phyloP scores from a whole-genome alignment of 2,797 vertebrate species.

The Enteromius trimaculatus region DNA sequence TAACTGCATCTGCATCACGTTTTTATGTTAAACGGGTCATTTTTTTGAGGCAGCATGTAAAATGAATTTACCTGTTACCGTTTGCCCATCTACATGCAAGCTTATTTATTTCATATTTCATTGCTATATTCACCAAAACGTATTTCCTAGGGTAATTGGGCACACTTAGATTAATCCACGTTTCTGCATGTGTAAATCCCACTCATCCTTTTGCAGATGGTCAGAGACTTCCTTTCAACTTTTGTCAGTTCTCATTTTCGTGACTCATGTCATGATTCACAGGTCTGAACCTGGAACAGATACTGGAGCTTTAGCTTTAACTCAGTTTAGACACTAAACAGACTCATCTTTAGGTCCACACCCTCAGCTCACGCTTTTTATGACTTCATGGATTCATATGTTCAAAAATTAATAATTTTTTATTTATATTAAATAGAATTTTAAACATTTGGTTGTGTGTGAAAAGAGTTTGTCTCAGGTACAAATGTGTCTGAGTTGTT shows the following conservation, averaged over 20 bases:
- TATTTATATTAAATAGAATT: not conserved
- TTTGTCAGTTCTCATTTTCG: not conserved
- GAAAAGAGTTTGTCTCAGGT: not conserved
- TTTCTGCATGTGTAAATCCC: conserved; percentile 6
- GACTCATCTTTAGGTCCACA: not conserved
- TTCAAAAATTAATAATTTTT: not conserved
- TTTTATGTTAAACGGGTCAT: conserved; percentile 36
- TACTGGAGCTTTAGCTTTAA: not conserved
- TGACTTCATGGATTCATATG: not conserved
- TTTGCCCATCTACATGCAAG: conserved; percentile 34
- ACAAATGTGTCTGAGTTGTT: not conserved
- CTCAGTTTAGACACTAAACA: not conserved
- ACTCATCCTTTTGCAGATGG: not conserved
- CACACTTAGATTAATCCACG: not conserved
- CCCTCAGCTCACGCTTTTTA: not conserved
- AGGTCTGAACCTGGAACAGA: not conserved
- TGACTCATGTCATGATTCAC: not conserved
- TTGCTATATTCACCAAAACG: conserved; percentile 25
- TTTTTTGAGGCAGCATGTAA: conserved; percentile 39
- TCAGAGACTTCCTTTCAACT: not conserved
- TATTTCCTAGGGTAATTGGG: conserved; percentile 40
- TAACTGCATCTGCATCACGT: conserved; percentile 26
- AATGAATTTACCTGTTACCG: conserved; percentile 55
- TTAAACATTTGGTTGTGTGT: conserved; percentile 3
- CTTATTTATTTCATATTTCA: conserved; percentile 59